Percentiles rank a stretch among this genome's conserved stretches.
Evolutionary conservation across 2,888 invertebrate species (phyloP).

Genomic region (Acheta domesticus): DNA sequence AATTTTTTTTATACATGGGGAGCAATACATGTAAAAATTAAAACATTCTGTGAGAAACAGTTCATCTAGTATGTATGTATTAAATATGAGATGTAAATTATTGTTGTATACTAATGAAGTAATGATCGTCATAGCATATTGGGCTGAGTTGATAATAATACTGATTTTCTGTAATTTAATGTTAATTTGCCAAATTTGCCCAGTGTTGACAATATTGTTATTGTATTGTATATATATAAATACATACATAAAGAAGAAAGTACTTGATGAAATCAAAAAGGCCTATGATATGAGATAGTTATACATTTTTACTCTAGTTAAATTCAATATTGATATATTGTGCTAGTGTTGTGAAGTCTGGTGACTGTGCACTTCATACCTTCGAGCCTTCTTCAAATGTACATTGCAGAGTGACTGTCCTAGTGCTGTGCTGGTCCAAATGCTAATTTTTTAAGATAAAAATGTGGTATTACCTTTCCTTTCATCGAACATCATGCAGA

Average conservation of each 20-base stretch:
- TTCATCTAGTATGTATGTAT: constrained; percentile 12
- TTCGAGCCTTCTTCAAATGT: constrained; percentile 10
- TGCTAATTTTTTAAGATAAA: neutral
- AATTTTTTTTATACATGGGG: neutral
- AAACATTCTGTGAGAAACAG: neutral
- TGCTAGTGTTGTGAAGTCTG: constrained; percentile 10
- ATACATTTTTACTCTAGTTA: constrained; percentile 18
- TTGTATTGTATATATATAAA: constrained; percentile 31
- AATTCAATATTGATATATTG: constrained; percentile 18
- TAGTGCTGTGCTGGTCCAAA: constrained; percentile 18
- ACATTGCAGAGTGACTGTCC: constrained; percentile 18
- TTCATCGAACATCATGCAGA: neutral
- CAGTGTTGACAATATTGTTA: constrained; percentile 38
- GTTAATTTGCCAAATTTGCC: constrained; percentile 32
- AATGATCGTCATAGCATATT: neutral
- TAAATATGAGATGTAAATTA: constrained; percentile 7
- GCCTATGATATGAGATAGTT: constrained; percentile 18
- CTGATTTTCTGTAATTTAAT: constrained; percentile 23
- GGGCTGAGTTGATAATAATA: neutral
- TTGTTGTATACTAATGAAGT: constrained; percentile 11
- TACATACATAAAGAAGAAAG: constrained; percentile 19
- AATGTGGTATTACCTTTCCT: too few species aligned
- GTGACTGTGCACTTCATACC: constrained; percentile 11
- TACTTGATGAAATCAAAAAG: constrained; percentile 10
- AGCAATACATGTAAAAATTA: neutral